Percentiles rank a stretch among this genome's conserved stretches.
These are phyloP conservation scores for Littorina saxatilis DNA, from an alignment of 1,140 invertebrate genomes.

Conservation along the genomic window DNA sequence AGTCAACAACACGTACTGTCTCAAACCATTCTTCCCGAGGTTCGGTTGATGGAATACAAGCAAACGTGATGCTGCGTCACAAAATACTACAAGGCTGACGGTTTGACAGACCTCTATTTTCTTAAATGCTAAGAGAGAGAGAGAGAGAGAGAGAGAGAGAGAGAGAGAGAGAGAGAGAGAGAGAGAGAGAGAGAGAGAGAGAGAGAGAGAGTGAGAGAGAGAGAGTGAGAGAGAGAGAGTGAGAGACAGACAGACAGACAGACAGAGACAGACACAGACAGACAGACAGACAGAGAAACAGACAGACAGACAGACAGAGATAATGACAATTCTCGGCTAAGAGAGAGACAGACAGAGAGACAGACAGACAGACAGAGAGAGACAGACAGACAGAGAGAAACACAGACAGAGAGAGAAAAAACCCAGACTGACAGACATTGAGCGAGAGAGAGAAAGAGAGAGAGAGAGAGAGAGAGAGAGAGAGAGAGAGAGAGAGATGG, in stretches of 20 bases:
- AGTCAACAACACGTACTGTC: too few species aligned
- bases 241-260: neutral
- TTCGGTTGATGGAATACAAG: too few species aligned
- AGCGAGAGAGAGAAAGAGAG: neutral
- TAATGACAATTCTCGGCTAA: neutral
- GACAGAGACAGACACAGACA: neutral
- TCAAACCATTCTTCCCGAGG: too few species aligned
- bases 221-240: neutral
- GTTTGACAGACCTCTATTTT: neutral
- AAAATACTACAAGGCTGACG: neutral
- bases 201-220: neutral
- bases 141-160: neutral
- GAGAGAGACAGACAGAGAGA: neutral
- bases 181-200: neutral
- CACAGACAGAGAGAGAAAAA: neutral
- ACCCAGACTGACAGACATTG: neutral
- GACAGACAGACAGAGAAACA: neutral
- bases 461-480: neutral
- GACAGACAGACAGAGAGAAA: neutral
- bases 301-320: neutral
- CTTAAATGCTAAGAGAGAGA: too few species aligned
- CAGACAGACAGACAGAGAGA: neutral
- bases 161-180: neutral
- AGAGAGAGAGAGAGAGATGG: neutral
- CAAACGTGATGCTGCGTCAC: neutral